Evolutionary conservation across 2,888 invertebrate species (phyloP).

Genomic region (Plagiodera versicolora): DNA sequence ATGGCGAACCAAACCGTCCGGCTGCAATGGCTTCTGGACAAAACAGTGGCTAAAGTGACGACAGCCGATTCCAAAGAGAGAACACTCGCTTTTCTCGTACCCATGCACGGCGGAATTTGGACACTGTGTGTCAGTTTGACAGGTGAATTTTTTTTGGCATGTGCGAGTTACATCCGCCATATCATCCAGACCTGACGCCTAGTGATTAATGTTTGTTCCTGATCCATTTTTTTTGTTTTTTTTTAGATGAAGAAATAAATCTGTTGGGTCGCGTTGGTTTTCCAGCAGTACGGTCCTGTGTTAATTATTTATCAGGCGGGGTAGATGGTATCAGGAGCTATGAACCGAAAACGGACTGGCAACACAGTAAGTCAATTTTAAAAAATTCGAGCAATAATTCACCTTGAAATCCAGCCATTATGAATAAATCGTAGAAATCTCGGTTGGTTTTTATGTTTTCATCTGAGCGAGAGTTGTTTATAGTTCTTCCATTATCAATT

Average conservation of each 20-base stretch:
- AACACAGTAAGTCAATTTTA: slow-evolving; percentile 65
- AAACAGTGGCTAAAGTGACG: slow-evolving; percentile 68
- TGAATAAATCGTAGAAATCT: neutral
- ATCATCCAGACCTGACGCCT: no score
- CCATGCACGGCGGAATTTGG: slow-evolving; percentile 91
- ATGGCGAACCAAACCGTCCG: slow-evolving; percentile 61
- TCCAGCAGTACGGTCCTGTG: slow-evolving; percentile 69
- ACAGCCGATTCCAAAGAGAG: slow-evolving; percentile 45
- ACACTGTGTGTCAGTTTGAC: slow-evolving; percentile 81
- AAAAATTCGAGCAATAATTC: neutral
- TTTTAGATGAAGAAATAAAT: slow-evolving; percentile 71
- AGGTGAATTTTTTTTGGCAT: no score
- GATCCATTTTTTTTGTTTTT: neutral
- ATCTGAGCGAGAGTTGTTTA: no score
- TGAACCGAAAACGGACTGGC: slow-evolving; percentile 79
- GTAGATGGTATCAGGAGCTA: slow-evolving; percentile 67
- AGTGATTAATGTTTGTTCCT: slow-evolving; percentile 28
- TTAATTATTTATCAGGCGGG: slow-evolving; percentile 76
- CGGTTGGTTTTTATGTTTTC: no score
- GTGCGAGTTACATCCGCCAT: no score
- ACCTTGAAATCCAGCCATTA: neutral
- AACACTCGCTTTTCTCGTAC: slow-evolving; percentile 70
- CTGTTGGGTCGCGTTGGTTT: slow-evolving; percentile 68
- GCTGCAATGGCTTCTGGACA: slow-evolving; percentile 76
- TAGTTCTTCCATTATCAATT: no score